Evolutionary conservation across 2,888 invertebrate species (phyloP), one percentile per base, ranked within the genome.

Genomic region (Agonopterix arenella): DNA sequence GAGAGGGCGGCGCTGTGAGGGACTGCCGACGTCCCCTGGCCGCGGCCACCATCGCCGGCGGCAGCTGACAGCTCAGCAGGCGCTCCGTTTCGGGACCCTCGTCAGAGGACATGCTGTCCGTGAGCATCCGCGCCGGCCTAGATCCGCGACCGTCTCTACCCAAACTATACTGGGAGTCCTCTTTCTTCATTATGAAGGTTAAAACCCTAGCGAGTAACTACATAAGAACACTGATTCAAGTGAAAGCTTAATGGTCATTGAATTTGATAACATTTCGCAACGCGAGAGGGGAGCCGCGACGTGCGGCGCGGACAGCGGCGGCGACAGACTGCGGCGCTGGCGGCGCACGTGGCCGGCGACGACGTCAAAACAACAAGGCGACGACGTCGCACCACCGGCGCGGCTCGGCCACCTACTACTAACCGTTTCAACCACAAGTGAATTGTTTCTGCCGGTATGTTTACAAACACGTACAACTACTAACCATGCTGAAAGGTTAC

Each of bases 1-100:
- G 90, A 36, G 90, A 90, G 0, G 90, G 86, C 10, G 90, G 90
- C 28, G 89, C 90, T 5, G 90, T 90, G 46, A 89, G 70, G 2
- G 89, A 90, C 57, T 76, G 73, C 41, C 89, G 72, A 3, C 89
- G 76, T 37, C 70, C 70, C 52, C 70, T 66, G 51, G 67, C 61
- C 44, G 75, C 73, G 37, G 73, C 70, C 47, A 82, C 71, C 52
- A 84, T 67, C 50, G 73, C 70, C 10, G 75, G 66, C 18, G 77
- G 73, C 43, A 80, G 71, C 59, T 78, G 80, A 11, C 71, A 64
- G 58, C 59, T 67, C 58, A 89, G 70, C 53, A 89, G 71, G 47
- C 77, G 76, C 68, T 88, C 84, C 28, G 82, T 80, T 70, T 89
- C 89, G 52, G 82, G 85, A 50, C 84, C 84, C 57, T 89, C 86